phyloP scores from a whole-genome alignment of 2,797 vertebrate genomes.

The Gymnothorax reevesii region DNA sequence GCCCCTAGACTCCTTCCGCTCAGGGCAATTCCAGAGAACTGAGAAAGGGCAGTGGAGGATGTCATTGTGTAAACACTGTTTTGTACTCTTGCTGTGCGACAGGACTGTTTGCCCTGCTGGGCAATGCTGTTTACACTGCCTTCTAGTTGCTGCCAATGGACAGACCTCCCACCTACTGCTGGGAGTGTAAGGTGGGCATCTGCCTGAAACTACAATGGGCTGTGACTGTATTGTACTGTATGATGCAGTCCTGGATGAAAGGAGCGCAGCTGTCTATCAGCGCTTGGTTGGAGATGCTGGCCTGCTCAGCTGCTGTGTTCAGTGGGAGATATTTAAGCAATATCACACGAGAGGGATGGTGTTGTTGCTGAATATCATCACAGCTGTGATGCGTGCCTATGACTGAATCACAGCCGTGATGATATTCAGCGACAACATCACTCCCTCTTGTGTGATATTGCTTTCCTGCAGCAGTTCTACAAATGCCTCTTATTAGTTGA shows the following conservation, averaged over 20 bases:
- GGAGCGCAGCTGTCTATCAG: neutral
- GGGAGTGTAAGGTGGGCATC: neutral
- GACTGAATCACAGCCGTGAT: too few species aligned
- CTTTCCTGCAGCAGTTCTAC: too few species aligned
- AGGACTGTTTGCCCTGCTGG: neutral
- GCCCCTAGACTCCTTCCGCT: neutral
- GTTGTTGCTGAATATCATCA: too few species aligned
- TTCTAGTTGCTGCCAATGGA: neutral
- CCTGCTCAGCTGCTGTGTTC: neutral
- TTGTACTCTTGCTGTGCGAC: neutral
- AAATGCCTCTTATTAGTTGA: too few species aligned
- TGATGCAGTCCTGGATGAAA: neutral
- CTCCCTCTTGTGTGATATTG: too few species aligned
- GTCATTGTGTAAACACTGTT: neutral
- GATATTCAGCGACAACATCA: too few species aligned
- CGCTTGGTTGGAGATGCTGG: neutral
- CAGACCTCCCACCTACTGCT: neutral
- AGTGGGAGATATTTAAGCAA: neutral
- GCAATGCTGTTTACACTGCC: neutral
- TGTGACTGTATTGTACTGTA: neutral
- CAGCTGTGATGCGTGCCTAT: too few species aligned
- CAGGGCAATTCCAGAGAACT: neutral
- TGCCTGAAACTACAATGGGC: neutral
- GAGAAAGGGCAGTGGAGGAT: slow-evolving; percentile 15
- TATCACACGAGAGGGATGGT: too few species aligned